Evolutionary conservation across 1,140 invertebrate species (phyloP).

Genomic region (Leptinotarsa texana): DNA sequence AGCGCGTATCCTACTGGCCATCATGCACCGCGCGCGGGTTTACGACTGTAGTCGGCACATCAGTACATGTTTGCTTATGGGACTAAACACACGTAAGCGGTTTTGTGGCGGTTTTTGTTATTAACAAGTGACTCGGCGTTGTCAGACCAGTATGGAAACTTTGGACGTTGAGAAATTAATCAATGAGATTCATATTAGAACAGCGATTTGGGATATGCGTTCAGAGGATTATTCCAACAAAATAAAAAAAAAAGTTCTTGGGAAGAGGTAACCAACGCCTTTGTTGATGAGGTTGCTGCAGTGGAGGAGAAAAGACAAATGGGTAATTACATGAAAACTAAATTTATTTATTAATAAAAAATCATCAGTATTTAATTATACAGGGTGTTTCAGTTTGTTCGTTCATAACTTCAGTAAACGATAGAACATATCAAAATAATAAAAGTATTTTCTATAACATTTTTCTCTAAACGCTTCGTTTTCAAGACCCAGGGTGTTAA

Average conservation of each 20-base stretch:
- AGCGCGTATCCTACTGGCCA: neutral
- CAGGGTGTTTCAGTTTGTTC: no score
- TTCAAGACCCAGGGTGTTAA: no score
- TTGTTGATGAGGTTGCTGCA: constrained; percentile 5
- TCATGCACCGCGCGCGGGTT: neutral
- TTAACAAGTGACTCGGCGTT: constrained; percentile 6
- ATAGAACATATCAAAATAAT: neutral
- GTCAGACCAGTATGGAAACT: constrained; percentile 18
- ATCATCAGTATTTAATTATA: constrained; percentile 3
- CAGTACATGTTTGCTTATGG: constrained; percentile 15
- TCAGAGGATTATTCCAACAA: constrained; percentile 24
- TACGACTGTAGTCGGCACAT: constrained; percentile 16
- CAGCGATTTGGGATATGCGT: constrained; percentile 24
- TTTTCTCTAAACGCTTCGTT: neutral
- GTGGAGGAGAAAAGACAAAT: constrained; percentile 1
- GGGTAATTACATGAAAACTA: constrained; percentile 4
- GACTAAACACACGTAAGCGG: constrained; percentile 8
- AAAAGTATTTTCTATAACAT: neutral
- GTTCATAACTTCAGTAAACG: no score
- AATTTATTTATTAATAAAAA: neutral
- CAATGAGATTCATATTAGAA: constrained; percentile 21
- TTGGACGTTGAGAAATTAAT: constrained; percentile 16
- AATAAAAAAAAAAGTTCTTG: constrained; percentile 28
- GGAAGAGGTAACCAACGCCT: constrained; percentile 10
- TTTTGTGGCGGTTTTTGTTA: neutral